Conservation (phyloP, 2,888 invertebrate species). For the Patella ulyssiponensis region DNA sequence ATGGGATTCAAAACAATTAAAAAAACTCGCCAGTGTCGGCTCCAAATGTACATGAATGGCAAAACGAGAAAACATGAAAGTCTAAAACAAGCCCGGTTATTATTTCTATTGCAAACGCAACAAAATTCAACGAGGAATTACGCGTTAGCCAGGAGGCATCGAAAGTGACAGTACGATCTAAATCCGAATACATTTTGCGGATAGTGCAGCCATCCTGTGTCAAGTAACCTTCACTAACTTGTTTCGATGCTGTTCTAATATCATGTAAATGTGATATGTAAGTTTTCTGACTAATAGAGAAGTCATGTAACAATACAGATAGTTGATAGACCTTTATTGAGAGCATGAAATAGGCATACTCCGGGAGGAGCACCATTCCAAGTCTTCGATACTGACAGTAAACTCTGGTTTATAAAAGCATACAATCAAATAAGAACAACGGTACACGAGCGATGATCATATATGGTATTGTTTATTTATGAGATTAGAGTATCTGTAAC, state of each 20-base stretch:
- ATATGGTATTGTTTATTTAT: no score
- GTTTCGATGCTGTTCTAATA: neutral
- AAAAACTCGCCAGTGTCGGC: neutral
- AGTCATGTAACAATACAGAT: no score
- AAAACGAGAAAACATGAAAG: neutral
- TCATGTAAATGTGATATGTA: no score
- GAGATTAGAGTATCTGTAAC: no score
- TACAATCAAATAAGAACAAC: no score
- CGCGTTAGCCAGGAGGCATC: slow-evolving; percentile 19
- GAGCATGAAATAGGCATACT: no score
- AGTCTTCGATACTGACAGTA: neutral
- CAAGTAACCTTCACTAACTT: neutral
- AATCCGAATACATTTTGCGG: neutral
- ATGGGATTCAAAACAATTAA: neutral
- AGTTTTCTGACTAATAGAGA: neutral
- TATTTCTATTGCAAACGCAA: slow-evolving; percentile 14
- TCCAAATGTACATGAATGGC: slow-evolving; percentile 13
- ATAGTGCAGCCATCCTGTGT: neutral
- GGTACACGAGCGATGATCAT: no score
- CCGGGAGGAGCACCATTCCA: no score
- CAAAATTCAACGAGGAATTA: slow-evolving; percentile 5
- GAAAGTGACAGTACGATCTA: slow-evolving; percentile 17
- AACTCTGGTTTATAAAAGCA: no score
- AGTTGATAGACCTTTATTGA: no score
- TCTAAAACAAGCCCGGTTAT: slow-evolving; percentile 13